phyloP scores from a whole-genome alignment of 1,140 invertebrate genomes.

The Heliconius himera region DNA sequence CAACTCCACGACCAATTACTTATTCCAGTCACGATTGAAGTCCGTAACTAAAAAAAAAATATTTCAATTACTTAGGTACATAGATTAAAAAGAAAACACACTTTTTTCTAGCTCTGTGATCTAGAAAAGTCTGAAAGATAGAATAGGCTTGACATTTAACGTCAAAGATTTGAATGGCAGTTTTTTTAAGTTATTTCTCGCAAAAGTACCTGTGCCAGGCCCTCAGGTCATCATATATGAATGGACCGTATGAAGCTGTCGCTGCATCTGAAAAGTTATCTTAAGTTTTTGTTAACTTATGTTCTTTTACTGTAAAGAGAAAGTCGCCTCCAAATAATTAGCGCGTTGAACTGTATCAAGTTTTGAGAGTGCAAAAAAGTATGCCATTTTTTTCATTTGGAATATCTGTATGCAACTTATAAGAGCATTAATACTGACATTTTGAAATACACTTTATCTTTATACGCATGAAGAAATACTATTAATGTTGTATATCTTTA shows the following conservation, averaged over 20 bases:
- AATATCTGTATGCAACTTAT: slow-evolving; percentile 42
- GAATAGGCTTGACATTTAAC: slow-evolving; percentile 7
- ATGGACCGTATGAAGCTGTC: slow-evolving; percentile 18
- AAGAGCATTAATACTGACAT: slow-evolving; percentile 28
- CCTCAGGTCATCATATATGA: slow-evolving; percentile 25
- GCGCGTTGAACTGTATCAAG: slow-evolving; percentile 63
- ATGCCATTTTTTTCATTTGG: slow-evolving; percentile 60
- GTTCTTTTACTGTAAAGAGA: slow-evolving; percentile 41
- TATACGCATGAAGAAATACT: slow-evolving; percentile 29
- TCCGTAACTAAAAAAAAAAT: too few species aligned
- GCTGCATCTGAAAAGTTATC: slow-evolving; percentile 24
- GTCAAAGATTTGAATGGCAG: neutral
- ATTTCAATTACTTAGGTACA: too few species aligned
- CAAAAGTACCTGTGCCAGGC: neutral
- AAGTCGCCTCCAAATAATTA: slow-evolving; percentile 41
- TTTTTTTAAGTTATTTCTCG: neutral
- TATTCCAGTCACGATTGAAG: too few species aligned
- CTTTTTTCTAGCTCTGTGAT: neutral
- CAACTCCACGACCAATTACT: too few species aligned
- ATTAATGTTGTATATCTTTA: neutral
- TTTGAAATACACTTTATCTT: slow-evolving; percentile 19
- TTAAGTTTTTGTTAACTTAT: neutral
- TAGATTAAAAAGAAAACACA: too few species aligned
- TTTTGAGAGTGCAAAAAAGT: slow-evolving; percentile 63
- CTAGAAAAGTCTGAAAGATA: neutral